Evolutionary conservation across 2,797 vertebrate species (phyloP).

Genomic region (Helicolenus hilgendorfi): DNA sequence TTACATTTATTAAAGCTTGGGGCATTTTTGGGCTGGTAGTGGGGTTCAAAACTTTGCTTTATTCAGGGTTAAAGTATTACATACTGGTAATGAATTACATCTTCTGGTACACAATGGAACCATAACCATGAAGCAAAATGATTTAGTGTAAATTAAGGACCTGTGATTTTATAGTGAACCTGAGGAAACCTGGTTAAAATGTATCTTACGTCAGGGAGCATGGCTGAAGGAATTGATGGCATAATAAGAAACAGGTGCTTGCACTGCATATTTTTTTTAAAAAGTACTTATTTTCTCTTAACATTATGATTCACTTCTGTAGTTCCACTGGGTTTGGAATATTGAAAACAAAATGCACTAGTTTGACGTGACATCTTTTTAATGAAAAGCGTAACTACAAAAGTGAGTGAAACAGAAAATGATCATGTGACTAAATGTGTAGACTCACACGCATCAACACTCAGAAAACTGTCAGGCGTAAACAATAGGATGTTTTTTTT

Average conservation of each 20-base stretch:
- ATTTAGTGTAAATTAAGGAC: too few species aligned
- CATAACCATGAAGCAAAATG: too few species aligned
- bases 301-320: background rate
- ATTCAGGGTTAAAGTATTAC: background rate
- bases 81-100: background rate
- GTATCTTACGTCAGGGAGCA: background rate
- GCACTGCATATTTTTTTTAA: background rate
- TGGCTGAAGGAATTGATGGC: background rate
- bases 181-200: background rate
- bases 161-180: background rate
- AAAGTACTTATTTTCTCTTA: background rate
- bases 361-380: constrained; percentile 30
- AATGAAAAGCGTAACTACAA: constrained; percentile 72
- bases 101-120: background rate
- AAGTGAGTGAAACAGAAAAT: constrained; percentile 37
- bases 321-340: background rate
- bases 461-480: constrained; percentile 7
- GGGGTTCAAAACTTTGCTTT: background rate
- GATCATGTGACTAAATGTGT: constrained; percentile 6
- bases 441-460: background rate
- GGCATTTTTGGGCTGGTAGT: background rate
- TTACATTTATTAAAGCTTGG: background rate
- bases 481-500: background rate
- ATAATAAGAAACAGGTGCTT: background rate
- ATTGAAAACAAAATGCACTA: background rate